phyloP scores from a whole-genome alignment of 2,888 invertebrate species.

The Choreutis nemorana region DNA sequence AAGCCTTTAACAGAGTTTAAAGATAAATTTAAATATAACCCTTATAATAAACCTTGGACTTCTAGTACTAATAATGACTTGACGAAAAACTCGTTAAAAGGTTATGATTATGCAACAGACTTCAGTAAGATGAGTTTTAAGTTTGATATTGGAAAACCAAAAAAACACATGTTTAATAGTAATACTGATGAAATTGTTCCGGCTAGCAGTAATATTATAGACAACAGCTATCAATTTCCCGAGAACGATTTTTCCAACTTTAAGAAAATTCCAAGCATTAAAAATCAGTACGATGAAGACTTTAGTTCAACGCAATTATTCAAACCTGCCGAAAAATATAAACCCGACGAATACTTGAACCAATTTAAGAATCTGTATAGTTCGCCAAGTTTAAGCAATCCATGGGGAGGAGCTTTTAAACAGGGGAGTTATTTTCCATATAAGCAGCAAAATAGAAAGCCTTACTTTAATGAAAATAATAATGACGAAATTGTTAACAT shows the following conservation, averaged over 20 bases:
- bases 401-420: conserved; percentile 45
- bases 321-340: conserved; percentile 25
- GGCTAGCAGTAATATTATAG: conserved; percentile 38
- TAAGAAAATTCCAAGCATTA: conserved; percentile 31
- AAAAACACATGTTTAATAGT: conserved; percentile 26
- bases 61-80: conserved; percentile 17
- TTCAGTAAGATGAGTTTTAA: conserved; percentile 39
- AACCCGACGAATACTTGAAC: conserved; percentile 31
- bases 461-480: conserved; percentile 23
- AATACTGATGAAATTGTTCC: conserved; percentile 37
- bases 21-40: conserved; percentile 36
- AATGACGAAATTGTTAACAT: conserved; percentile 42
- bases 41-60: conserved; percentile 13
- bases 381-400: conserved; percentile 29
- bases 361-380: conserved; percentile 34
- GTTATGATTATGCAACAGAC: conserved; percentile 43
- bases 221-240: conserved; percentile 32
- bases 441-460: conserved; percentile 29
- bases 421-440: conserved; percentile 28
- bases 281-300: conserved; percentile 28
- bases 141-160: conserved; percentile 29
- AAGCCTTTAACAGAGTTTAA: conserved; percentile 21
- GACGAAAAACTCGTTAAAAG: conserved; percentile 33
- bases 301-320: conserved; percentile 19
- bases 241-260: conserved; percentile 30